A percentile compares a stretch with the other conserved stretches of the same genome.
Evolutionary conservation across 2,888 invertebrate species (phyloP).

Genomic region (Myathropa florea): DNA sequence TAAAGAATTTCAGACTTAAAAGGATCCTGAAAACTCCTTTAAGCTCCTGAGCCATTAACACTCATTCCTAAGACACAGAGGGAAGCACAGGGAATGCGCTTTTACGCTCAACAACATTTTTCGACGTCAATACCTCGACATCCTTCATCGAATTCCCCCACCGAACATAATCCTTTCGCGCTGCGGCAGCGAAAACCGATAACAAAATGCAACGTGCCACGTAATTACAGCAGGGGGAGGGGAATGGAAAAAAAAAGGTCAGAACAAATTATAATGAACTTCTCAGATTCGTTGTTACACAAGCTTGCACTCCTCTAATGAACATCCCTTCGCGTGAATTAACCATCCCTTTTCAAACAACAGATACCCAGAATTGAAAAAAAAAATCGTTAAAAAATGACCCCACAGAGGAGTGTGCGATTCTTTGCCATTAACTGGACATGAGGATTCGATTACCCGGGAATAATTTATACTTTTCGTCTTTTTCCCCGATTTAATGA

Average conservation of each 20-base stretch:
- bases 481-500: constrained; percentile 34
- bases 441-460: constrained; percentile 33
- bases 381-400: constrained; percentile 1
- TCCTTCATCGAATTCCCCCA: neutral
- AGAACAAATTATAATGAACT: neutral
- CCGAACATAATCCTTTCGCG: neutral
- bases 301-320: neutral
- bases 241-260: neutral
- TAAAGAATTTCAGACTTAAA: too few species aligned
- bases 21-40: too few species aligned
- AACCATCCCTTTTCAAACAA: neutral
- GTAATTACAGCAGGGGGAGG: neutral
- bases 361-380: neutral
- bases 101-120: neutral
- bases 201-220: neutral
- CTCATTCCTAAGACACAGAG: neutral
- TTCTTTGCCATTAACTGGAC: constrained; percentile 12
- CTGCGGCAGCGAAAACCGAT: neutral
- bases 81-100: too few species aligned
- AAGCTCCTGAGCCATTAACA: too few species aligned
- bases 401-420: neutral
- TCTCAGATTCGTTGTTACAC: neutral
- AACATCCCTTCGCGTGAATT: constrained; percentile 20
- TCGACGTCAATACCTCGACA: neutral
- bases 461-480: constrained; percentile 36